These are phyloP conservation scores for Rhaphigaster nebulosa DNA, from an alignment of 2,888 invertebrate genomes.

Conservation along the genomic window DNA sequence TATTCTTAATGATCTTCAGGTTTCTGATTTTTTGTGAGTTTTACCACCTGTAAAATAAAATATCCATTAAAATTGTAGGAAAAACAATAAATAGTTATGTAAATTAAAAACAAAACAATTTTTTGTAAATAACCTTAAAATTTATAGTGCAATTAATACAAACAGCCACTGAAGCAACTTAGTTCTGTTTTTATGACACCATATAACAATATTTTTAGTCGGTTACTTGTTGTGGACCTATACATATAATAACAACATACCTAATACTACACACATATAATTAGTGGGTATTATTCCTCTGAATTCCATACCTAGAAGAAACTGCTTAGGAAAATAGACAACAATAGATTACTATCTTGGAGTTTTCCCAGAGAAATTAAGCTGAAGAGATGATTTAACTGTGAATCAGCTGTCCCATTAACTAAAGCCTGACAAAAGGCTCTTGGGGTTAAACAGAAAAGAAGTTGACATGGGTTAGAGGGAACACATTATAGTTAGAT, in stretches of 20 bases:
- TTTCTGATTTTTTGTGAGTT: slow-evolving; percentile 53
- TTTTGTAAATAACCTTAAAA: neutral
- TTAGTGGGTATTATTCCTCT: too few species aligned
- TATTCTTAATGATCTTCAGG: slow-evolving; percentile 42
- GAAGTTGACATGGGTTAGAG: neutral
- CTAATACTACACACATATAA: neutral
- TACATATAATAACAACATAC: too few species aligned
- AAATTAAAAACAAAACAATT: neutral
- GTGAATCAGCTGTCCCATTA: too few species aligned
- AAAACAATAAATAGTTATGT: neutral
- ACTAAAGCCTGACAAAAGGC: too few species aligned
- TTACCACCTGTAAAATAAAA: slow-evolving; percentile 54
- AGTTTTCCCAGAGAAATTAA: too few species aligned
- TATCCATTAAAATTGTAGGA: neutral
- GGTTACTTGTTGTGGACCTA: too few species aligned
- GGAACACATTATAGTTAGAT: neutral
- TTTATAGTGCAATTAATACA: neutral
- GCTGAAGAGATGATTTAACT: too few species aligned
- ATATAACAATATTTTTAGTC: too few species aligned
- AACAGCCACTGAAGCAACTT: neutral
- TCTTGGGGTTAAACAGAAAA: neutral
- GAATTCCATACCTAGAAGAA: too few species aligned
- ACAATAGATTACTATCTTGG: too few species aligned
- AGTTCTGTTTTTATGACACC: too few species aligned
- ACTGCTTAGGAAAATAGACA: too few species aligned